Evolutionary conservation across 2,888 invertebrate genomes (phyloP).

Genomic region (Lasioglossum malachurum): DNA sequence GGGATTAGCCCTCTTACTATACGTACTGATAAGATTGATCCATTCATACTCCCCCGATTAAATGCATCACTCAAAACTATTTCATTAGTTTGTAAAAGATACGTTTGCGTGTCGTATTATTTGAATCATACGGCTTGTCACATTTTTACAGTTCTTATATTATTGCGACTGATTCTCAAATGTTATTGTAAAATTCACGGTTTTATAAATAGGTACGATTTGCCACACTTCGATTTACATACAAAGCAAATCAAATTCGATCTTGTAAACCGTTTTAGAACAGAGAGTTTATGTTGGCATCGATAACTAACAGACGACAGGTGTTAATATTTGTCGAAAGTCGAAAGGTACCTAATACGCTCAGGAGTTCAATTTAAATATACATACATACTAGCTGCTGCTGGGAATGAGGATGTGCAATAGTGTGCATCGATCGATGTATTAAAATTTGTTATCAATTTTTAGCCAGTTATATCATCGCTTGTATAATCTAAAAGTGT

Average conservation of each 20-base stretch:
- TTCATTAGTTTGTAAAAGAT: background rate
- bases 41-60: background rate
- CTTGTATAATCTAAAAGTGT: background rate
- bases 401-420: background rate
- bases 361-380: background rate
- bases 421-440: conserved; percentile 13
- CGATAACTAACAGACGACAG: background rate
- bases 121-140: background rate
- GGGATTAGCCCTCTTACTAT: background rate
- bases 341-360: conserved; percentile 6
- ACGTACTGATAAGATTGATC: background rate
- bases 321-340: conserved; percentile 23
- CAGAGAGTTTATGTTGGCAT: background rate
- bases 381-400: background rate
- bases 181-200: background rate
- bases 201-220: background rate
- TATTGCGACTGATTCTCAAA: background rate
- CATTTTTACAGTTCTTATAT: background rate
- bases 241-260: background rate
- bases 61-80: conserved; percentile 4
- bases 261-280: background rate
- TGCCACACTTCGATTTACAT: background rate
- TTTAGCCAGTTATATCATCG: background rate
- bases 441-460: background rate
- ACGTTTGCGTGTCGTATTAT: background rate